Evolutionary conservation across 2,888 invertebrate species (phyloP).

Genomic region (Leptinotarsa juncta): DNA sequence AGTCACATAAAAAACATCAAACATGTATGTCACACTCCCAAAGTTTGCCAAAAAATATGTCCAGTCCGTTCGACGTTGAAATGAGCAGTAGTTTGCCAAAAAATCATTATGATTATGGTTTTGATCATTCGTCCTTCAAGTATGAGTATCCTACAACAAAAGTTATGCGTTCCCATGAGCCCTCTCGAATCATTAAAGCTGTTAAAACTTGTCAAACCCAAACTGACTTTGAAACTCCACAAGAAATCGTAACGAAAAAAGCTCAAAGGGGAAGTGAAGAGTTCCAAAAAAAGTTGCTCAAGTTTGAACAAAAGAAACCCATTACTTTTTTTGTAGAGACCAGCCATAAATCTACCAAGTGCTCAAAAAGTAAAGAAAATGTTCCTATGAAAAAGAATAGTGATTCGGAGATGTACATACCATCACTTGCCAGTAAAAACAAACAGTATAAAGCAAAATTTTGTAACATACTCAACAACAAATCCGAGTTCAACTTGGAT

Average conservation of each 20-base stretch:
- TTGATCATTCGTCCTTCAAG: constrained; percentile 29
- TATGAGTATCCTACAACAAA: constrained; percentile 29
- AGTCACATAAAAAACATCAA: constrained; percentile 43
- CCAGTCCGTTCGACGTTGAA: constrained; percentile 45
- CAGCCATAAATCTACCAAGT: constrained; percentile 24
- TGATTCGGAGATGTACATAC: constrained; percentile 69
- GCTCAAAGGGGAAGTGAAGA: constrained; percentile 58
- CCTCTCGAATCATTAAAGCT: constrained; percentile 60
- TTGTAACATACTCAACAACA: constrained; percentile 65
- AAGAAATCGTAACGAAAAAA: constrained; percentile 59
- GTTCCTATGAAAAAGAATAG: constrained; percentile 45
- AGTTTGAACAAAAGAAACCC: constrained; percentile 61
- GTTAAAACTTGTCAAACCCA: constrained; percentile 64
- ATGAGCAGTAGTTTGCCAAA: constrained; percentile 56
- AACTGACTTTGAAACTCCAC: constrained; percentile 61
- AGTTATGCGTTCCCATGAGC: constrained; percentile 40
- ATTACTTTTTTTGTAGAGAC: constrained; percentile 62
- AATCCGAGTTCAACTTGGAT: constrained; percentile 61
- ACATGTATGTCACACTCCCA: constrained; percentile 53
- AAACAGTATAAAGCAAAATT: constrained; percentile 69
- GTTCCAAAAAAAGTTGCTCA: constrained; percentile 63
- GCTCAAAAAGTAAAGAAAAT: constrained; percentile 50
- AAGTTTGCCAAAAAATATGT: constrained; percentile 57
- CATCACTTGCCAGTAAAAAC: constrained; percentile 68
- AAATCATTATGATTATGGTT: constrained; percentile 49